Evolutionary conservation across 2,888 invertebrate genomes (phyloP).

Genomic region (Drosophila quinaria): DNA sequence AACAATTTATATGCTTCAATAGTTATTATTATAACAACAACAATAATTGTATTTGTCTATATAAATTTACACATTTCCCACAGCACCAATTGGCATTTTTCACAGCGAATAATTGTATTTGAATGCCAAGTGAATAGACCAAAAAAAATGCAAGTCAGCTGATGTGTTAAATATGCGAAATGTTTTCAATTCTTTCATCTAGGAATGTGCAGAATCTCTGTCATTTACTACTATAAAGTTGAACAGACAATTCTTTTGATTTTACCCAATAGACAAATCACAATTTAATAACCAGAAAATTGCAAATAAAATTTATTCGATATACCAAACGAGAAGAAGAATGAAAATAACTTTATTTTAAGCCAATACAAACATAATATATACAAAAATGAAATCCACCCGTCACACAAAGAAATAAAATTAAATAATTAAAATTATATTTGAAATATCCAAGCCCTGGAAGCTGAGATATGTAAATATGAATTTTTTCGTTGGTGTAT

Average conservation of each 20-base stretch:
- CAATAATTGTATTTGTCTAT: conserved; percentile 6
- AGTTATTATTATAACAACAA: conserved; percentile 29
- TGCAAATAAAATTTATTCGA: conserved; percentile 51
- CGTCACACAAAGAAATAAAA: neutral
- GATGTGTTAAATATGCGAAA: conserved; percentile 27
- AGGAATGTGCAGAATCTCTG: neutral
- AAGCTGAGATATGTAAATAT: too few species aligned
- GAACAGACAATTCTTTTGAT: conserved; percentile 8
- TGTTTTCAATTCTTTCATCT: conserved; percentile 30
- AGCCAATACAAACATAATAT: neutral
- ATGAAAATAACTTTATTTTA: neutral
- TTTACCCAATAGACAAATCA: conserved; percentile 11
- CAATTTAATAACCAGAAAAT: conserved; percentile 51
- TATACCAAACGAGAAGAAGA: conserved; percentile 15
- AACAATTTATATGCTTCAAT: conserved; percentile 52
- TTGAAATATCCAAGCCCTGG: too few species aligned
- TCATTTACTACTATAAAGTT: neutral
- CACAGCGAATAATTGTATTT: conserved; percentile 18
- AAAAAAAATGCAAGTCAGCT: conserved; percentile 20
- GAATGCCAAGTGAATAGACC: conserved; percentile 8
- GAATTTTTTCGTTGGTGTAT: too few species aligned
- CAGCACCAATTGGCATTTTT: conserved; percentile 61
- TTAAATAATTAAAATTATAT: neutral
- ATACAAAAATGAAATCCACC: neutral
- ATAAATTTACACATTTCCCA: conserved; percentile 36